Evolutionary conservation across 2,888 invertebrate species (phyloP).

Genomic region (Anthoptus insignis): DNA sequence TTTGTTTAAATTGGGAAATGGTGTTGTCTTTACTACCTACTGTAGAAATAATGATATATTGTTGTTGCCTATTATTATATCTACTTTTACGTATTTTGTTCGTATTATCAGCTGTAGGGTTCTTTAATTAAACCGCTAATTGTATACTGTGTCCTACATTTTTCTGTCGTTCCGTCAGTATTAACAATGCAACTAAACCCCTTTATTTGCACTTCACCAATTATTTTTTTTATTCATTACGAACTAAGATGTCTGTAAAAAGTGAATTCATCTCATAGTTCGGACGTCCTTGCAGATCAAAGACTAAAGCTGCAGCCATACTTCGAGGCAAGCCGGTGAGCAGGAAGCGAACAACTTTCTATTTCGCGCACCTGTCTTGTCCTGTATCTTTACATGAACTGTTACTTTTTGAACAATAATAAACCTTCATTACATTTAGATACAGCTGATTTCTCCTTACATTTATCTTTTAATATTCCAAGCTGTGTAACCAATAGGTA

Average conservation of each 20-base stretch:
- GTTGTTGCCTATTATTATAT: too few species aligned
- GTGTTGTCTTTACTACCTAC: too few species aligned
- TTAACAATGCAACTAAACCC: too few species aligned
- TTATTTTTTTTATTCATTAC: too few species aligned
- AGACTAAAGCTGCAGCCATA: conserved; percentile 56
- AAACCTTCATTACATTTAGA: conserved; percentile 47
- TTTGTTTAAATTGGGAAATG: too few species aligned
- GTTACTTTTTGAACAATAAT: conserved; percentile 53
- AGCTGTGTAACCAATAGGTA: conserved; percentile 8
- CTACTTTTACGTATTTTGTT: too few species aligned
- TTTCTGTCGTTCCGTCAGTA: too few species aligned
- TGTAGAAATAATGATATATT: too few species aligned
- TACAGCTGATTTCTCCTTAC: conserved; percentile 8
- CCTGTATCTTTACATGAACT: conserved; percentile 68
- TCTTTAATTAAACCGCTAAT: too few species aligned
- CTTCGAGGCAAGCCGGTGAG: conserved; percentile 76
- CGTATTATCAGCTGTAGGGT: too few species aligned
- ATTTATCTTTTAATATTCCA: not conserved
- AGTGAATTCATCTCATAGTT: conserved; percentile 13
- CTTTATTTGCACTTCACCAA: too few species aligned
- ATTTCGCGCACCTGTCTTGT: conserved; percentile 85
- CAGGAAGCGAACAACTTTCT: conserved; percentile 87
- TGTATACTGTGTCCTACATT: too few species aligned
- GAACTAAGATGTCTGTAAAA: not conserved
- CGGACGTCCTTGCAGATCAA: conserved; percentile 56